Conservation (phyloP, 2,113 vertebrate genomes). For the Trogon melanurus region DNA sequence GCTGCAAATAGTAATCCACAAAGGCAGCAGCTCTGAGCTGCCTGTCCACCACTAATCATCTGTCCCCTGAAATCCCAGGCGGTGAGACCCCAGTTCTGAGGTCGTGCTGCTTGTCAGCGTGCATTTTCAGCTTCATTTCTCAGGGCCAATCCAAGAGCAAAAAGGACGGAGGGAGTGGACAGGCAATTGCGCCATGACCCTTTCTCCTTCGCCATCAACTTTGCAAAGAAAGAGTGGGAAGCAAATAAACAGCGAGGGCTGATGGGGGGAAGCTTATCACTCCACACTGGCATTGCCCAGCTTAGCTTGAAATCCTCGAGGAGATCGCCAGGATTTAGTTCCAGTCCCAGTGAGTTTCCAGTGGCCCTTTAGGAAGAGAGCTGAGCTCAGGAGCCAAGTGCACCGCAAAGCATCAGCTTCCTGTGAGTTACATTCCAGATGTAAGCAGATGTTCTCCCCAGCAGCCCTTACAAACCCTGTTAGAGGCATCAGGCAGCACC, state of each 20-base stretch:
- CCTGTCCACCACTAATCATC: neutral
- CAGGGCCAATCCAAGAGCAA: neutral
- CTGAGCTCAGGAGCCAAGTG: neutral
- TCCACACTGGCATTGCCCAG: neutral
- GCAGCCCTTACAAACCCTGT: neutral
- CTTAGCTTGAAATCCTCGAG: neutral
- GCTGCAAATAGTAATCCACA: neutral
- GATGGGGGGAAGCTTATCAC: neutral
- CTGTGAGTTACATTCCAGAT: neutral
- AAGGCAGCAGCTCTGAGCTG: neutral
- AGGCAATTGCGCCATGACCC: neutral
- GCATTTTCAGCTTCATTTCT: neutral
- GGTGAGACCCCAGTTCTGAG: neutral
- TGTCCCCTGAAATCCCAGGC: neutral
- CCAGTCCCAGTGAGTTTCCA: neutral
- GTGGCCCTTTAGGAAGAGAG: neutral
- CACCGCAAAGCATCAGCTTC: neutral
- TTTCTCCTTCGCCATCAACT: neutral
- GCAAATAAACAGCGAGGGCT: neutral
- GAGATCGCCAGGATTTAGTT: neutral
- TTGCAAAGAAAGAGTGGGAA: neutral
- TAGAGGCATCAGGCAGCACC: neutral
- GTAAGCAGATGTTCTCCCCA: neutral
- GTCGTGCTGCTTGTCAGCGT: neutral
- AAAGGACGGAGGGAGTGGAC: neutral